Base-by-base conservation (phyloP, 1,140 invertebrate species). In the Sycophaga agraensis region DNA sequence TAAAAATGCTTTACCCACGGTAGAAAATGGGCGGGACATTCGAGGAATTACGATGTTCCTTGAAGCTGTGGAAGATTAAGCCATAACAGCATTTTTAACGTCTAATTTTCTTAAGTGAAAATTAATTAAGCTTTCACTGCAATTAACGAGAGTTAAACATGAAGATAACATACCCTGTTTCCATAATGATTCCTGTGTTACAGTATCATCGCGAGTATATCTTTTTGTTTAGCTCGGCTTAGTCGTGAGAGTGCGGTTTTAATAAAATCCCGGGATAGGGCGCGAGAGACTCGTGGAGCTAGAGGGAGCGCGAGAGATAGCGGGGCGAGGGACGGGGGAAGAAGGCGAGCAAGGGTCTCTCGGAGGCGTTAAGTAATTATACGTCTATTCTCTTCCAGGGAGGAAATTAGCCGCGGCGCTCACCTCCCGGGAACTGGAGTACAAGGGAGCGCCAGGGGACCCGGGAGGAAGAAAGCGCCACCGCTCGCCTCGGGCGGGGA, bases 351-450 rank as follows among this genome's bases (percentile, higher is more conserved):
- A 48, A 40, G 68, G 69, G 66, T 58, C 46, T 50, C 70, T 73
- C 64, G 61, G 69, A 75, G 73, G 78, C 76, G 79, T 81, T 81
- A 81, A 81, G 78, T 81, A 81, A 81, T 81, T 81, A 63, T 63
- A 81, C 76, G 76, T 79, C 76, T 77, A 76, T 81, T 80, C 77
- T 81, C 77, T 76, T 77, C 74, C 73, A 72, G 71, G 65, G 64
- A 76, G 76, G 72, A 77, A 79, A 80, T 79, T 77, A 75, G 73
- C 71, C 73, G 65, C 66, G 71, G 65, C 67, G 59, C 40, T 60
- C 63, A 19, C 45, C 63, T 63, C 65, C 46, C 17, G 65, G 64
- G 66, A 65, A 59, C 46, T 59, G 42, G 31, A 46, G 28, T 34
- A 43, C 31, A 55, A 14, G 53, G 39, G 35, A 26, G 17, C 28